Evolutionary conservation across 1,140 invertebrate species (phyloP).

Genomic region (Venturia canescens): DNA sequence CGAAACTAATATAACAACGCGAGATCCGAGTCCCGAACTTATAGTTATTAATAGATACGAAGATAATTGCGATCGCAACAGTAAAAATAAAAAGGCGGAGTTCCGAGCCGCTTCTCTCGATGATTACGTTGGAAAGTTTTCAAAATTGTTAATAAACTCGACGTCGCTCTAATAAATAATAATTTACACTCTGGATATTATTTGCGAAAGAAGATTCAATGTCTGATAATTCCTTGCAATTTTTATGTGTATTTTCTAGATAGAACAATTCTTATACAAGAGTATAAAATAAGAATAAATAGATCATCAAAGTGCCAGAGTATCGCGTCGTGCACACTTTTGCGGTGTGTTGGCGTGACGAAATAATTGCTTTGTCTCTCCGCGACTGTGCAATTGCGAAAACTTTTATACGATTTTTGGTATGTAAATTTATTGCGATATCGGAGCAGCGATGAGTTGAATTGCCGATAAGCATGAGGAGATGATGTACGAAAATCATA

Average conservation of each 20-base stretch:
- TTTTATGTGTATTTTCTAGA: constrained; percentile 26
- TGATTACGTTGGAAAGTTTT: constrained; percentile 56
- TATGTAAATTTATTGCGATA: constrained; percentile 4
- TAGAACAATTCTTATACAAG: constrained; percentile 47
- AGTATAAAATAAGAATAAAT: constrained; percentile 42
- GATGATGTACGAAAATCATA: background rate
- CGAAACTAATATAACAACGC: constrained; percentile 24
- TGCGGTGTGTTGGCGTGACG: too few relatives aligned
- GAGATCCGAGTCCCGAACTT: constrained; percentile 60
- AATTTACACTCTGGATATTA: background rate
- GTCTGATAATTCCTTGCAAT: background rate
- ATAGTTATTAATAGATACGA: constrained; percentile 66
- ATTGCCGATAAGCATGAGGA: background rate
- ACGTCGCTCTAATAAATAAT: constrained; percentile 56
- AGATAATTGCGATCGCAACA: constrained; percentile 55
- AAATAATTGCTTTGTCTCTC: too few relatives aligned
- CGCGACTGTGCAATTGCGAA: background rate
- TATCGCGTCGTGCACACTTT: background rate
- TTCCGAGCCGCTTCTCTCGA: background rate
- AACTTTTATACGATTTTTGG: background rate
- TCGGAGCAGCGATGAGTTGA: background rate
- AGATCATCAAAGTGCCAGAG: background rate
- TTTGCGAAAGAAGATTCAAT: background rate
- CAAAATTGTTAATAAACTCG: constrained; percentile 57
- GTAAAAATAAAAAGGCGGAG: background rate